Evolutionary conservation across 2,797 vertebrate genomes (phyloP).

Genomic region (Rhinogobio ventralis): DNA sequence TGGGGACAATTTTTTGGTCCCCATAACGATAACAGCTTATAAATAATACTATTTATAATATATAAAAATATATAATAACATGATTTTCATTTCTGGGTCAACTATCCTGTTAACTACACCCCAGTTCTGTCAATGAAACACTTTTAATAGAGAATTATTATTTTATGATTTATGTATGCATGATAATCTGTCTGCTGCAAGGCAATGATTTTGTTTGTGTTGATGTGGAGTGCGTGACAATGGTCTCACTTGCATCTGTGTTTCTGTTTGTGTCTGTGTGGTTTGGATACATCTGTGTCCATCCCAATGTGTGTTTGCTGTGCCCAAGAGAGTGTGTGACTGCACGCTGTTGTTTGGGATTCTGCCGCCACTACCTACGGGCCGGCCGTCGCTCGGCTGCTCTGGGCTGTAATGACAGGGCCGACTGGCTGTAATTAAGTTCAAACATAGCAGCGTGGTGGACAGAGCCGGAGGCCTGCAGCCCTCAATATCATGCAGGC

Average conservation of each 20-base stretch:
- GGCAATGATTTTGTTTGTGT: slow-evolving; percentile 60
- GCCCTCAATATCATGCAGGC: slow-evolving; percentile 59
- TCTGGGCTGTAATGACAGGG: slow-evolving; percentile 62
- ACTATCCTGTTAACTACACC: not conserved
- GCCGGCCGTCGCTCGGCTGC: slow-evolving; percentile 52
- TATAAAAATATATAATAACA: not conserved
- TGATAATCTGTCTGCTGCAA: slow-evolving; percentile 19
- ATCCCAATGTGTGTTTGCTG: slow-evolving; percentile 54
- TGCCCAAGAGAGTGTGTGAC: slow-evolving; percentile 58
- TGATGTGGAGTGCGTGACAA: slow-evolving; percentile 61
- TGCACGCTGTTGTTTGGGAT: slow-evolving; percentile 55
- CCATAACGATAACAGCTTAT: no score
- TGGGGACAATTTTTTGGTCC: no score
- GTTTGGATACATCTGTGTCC: slow-evolving; percentile 53
- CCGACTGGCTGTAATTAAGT: slow-evolving; percentile 63
- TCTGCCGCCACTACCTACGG: slow-evolving; percentile 57
- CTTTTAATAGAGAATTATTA: slow-evolving; percentile 28
- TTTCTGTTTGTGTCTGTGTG: slow-evolving; percentile 59
- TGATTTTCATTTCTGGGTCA: not conserved
- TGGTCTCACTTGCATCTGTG: slow-evolving; percentile 57
- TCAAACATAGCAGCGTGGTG: slow-evolving; percentile 68
- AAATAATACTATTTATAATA: no score
- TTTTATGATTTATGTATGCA: slow-evolving; percentile 17
- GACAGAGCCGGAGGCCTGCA: slow-evolving; percentile 58
- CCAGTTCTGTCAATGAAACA: not conserved